Conservation (phyloP, 2,888 invertebrate species). For the Catocala fraxini region DNA sequence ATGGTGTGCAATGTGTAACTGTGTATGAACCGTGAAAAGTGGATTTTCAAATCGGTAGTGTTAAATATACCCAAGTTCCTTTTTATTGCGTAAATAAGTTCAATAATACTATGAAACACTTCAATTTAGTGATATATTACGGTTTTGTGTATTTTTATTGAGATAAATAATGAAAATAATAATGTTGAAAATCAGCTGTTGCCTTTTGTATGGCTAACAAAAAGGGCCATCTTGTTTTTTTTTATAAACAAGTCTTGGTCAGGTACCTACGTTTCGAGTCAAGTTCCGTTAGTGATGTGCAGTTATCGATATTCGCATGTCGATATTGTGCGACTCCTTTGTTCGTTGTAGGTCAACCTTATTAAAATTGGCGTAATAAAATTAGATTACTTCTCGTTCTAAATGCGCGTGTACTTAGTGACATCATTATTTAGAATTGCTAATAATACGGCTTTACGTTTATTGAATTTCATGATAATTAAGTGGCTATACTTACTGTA, state of each 20-base stretch:
- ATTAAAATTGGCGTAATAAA: constrained; percentile 12
- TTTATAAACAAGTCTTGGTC: constrained; percentile 35
- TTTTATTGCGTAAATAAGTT: constrained; percentile 39
- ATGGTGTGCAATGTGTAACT: constrained; percentile 23
- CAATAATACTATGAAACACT: constrained; percentile 18
- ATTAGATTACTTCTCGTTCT: constrained; percentile 8
- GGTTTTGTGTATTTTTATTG: constrained; percentile 7
- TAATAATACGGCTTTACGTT: background rate
- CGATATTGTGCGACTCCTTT: constrained; percentile 22
- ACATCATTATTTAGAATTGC: constrained; percentile 1
- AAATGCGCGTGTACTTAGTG: background rate
- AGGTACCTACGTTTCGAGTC: constrained; percentile 40
- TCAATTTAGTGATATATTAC: constrained; percentile 16
- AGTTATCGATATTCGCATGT: constrained; percentile 35
- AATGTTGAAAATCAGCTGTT: constrained; percentile 48
- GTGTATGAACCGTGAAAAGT: constrained; percentile 40
- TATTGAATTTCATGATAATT: too few relatives aligned
- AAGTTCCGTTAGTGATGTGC: constrained; percentile 48
- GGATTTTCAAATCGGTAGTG: constrained; percentile 40
- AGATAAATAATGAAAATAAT: constrained; percentile 14
- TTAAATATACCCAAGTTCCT: constrained; percentile 26
- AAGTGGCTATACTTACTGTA: background rate
- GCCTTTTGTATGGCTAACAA: constrained; percentile 20
- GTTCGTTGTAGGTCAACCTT: constrained; percentile 1
- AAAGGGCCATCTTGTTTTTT: constrained; percentile 31